These are phyloP conservation scores for Cisticola juncidis DNA, from an alignment of 2,113 vertebrate genomes.

Conservation along the genomic window DNA sequence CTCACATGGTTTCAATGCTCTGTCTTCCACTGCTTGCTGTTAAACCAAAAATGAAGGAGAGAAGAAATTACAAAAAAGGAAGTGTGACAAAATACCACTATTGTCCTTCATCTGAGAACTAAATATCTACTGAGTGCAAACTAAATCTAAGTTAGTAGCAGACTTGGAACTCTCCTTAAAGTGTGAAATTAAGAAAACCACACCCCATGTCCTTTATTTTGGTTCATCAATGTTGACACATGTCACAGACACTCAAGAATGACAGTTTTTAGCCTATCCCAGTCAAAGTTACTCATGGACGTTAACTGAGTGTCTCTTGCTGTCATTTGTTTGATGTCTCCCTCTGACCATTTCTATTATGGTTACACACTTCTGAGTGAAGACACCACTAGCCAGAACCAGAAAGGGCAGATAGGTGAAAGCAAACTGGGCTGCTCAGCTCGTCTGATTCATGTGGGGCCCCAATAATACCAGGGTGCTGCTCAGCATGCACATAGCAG, in stretches of 20 bases:
- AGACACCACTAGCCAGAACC: neutral
- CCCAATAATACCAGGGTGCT: neutral
- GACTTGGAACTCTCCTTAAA: neutral
- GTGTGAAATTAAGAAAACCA: neutral
- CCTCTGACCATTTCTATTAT: fast-evolving
- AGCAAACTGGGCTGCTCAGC: neutral
- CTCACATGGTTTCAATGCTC: neutral
- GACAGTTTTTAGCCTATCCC: neutral
- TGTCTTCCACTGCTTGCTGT: neutral
- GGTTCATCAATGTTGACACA: neutral
- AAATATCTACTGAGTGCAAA: neutral
- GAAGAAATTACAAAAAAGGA: neutral
- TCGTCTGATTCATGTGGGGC: fast-evolving
- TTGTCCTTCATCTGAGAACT: neutral
- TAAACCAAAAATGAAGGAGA: neutral
- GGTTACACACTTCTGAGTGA: fast-evolving
- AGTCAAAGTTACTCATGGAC: neutral
- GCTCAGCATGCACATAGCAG: neutral
- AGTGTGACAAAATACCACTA: fast-evolving
- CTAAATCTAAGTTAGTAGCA: neutral
- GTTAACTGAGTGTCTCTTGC: neutral
- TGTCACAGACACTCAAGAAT: neutral
- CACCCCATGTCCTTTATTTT: neutral
- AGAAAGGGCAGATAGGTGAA: neutral
- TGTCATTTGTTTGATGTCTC: neutral